Base-by-base conservation (phyloP, 2,113 vertebrate genomes). In the Phycodurus eques region DNA sequence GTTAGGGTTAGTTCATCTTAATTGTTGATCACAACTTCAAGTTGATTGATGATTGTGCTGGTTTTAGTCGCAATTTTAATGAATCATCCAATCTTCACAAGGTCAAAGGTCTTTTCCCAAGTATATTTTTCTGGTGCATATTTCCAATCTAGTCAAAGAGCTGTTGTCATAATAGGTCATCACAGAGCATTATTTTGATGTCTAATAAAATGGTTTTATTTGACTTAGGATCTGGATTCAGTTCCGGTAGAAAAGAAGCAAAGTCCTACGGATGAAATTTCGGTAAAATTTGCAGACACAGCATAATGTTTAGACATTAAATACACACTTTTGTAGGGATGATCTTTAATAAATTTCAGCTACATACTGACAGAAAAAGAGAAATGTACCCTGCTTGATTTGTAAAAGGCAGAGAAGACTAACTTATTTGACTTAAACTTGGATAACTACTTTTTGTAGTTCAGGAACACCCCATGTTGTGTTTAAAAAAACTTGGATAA, bases 151-250 rank as follows among this genome's bases (percentile, higher is more conserved):
- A 39, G 3, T 39, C 35, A 39, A 39, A 39, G 35, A 3, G 35
- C 35, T 39, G 6, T 39, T 39, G 35, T 51, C 53, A 20, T 8
- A 19, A 54, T 9, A 9, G n/a, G 19, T 9, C 54, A 19, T 22
- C 12, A 10, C 13, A 11, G 27, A 14, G 53, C 7, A 19, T 43
- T n/a, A 19, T 46, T 70, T 70, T 70, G 39, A n/a, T 43, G n/a
- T 12, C 19, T n/a, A 7, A 43, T 22, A 44, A 64, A n/a, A 6
- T 13, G n/a, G 22, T 20, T 20, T 43, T 0, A 43, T 20, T 44
- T 65, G 5, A 20, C 61, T 44, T 71, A 89, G 86, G 85, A 87
- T 71, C 47, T 71, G 14, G 66, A 63, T 79, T 68, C 76, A 51
- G 54, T 65, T 68, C 59, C 60, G 42, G 86, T 84, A 73, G 59